Base-by-base conservation (phyloP, 2,888 invertebrate genomes). In the Ligdia adustata region DNA sequence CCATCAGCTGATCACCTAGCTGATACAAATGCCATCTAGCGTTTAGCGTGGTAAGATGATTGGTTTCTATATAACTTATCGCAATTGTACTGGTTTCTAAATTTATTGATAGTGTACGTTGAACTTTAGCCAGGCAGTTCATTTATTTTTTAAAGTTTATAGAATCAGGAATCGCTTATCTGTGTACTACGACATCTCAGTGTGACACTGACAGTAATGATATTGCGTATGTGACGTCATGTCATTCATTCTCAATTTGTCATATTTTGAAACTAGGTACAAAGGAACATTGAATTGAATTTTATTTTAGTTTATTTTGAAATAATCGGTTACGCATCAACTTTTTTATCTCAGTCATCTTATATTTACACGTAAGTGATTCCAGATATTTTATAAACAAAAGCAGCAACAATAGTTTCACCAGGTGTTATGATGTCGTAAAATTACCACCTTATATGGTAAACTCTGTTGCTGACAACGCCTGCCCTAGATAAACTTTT, bases 381-480 rank as follows among this genome's bases (percentile, higher is more conserved):
- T n/a, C 16, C 6, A 7, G n/a, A 18, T 16, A 3, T 33, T 27
- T 11, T 13, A 46, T 20, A 27, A 11, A 20, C 20, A 7, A 22
- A 4, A 37, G n/a, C 9, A 12, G 14, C 33, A n/a, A 4, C 27
- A 47, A 3, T 29, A 29, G 26, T 43, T 41, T 7, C n/a, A 62
- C 45, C 80, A 77, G 76, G 59, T 76, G 81, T 63, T 60, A 28
- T 20, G 46, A 59, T 63, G 54, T 51, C 32, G 55, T 40, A 55
- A 81, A 81, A 76, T 63, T 52, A 62, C 57, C 52, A 58, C 87
- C 87, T 47, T 86, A 52, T 68, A 84, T 42, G 87, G 87, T 61
- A 75, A 68, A 79, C 69, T 66, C 61, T 54, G 65, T 60, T 60
- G 64, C 16, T 72, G 74, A 66, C 75, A 72, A 61, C 63, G 71